Evolutionary conservation across 2,888 invertebrate species (phyloP).

Genomic region (Muschampia plurimacula): DNA sequence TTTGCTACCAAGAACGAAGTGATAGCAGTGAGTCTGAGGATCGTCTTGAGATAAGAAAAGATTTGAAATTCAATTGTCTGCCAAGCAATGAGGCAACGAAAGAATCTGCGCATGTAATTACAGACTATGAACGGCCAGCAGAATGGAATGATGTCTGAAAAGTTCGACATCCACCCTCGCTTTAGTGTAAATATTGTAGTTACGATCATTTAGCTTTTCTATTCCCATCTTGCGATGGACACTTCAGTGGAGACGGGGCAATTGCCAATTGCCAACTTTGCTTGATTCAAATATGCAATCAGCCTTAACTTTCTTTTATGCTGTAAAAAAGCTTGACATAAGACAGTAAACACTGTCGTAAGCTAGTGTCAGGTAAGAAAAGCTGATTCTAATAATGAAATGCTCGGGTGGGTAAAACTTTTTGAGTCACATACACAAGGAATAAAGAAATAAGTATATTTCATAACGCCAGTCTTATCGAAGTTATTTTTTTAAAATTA

Average conservation of each 20-base stretch:
- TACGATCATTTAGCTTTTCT: conserved; percentile 55
- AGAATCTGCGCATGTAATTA: conserved; percentile 71
- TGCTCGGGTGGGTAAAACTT: background rate
- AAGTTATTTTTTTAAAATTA: too few relatives aligned
- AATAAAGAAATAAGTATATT: too few relatives aligned
- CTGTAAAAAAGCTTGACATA: conserved; percentile 1
- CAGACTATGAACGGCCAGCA: conserved; percentile 59
- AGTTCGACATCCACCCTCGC: conserved; percentile 58
- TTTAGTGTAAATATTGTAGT: conserved; percentile 53
- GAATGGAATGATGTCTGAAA: conserved; percentile 71
- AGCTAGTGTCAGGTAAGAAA: background rate
- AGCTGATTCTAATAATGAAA: background rate
- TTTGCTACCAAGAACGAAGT: conserved; percentile 43
- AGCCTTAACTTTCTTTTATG: conserved; percentile 14
- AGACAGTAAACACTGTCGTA: background rate
- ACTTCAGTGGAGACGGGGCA: conserved; percentile 33
- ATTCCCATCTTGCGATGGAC: conserved; percentile 44
- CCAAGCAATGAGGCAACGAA: conserved; percentile 63
- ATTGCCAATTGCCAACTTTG: conserved; percentile 34
- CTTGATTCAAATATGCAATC: conserved; percentile 16
- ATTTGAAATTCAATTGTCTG: conserved; percentile 72
- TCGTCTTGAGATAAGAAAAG: conserved; percentile 57
- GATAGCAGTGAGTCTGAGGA: conserved; percentile 48
- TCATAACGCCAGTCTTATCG: too few relatives aligned
- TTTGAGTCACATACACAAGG: background rate